These are phyloP conservation scores for Nomada lathburiana DNA, from an alignment of 2,888 invertebrate species.

Conservation along the genomic window DNA sequence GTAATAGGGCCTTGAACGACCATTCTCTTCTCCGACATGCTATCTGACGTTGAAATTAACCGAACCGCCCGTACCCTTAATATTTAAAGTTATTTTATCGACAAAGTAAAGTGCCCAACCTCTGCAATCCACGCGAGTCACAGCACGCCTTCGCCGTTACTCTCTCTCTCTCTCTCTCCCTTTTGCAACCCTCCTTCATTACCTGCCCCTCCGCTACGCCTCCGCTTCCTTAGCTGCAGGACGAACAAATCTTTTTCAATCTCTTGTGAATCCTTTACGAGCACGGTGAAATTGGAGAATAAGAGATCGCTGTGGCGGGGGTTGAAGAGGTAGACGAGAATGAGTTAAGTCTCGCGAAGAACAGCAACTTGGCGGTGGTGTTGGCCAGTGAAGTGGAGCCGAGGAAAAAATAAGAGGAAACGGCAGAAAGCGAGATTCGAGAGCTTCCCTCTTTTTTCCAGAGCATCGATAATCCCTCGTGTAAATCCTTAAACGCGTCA, in stretches of 20 bases:
- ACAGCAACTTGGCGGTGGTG: background rate
- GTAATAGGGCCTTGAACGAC: conserved; percentile 23
- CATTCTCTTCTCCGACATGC: background rate
- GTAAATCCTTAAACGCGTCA: conserved; percentile 70
- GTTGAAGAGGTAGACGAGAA: conserved; percentile 47
- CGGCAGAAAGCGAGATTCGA: conserved; percentile 51
- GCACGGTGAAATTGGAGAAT: conserved; percentile 71
- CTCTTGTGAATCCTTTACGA: conserved; percentile 77
- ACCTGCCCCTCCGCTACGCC: conserved; percentile 23
- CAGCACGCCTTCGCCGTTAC: conserved; percentile 11
- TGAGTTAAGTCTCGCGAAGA: conserved; percentile 63
- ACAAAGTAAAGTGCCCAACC: conserved; percentile 38
- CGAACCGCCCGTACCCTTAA: conserved; percentile 48
- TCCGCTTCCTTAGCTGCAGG: conserved; percentile 47
- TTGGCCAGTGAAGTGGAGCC: background rate
- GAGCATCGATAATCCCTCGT: conserved; percentile 64
- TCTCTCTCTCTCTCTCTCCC: background rate
- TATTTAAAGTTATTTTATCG: conserved; percentile 74
- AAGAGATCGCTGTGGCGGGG: conserved; percentile 24
- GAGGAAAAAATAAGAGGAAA: conserved; percentile 19
- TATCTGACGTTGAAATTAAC: conserved; percentile 60
- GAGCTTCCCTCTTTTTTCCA: background rate
- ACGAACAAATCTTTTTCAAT: conserved; percentile 77
- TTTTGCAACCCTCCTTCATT: conserved; percentile 17
- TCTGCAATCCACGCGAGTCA: conserved; percentile 24